Evolutionary conservation across 2,888 invertebrate genomes (phyloP).

Genomic region (Xanthia icteritia): DNA sequence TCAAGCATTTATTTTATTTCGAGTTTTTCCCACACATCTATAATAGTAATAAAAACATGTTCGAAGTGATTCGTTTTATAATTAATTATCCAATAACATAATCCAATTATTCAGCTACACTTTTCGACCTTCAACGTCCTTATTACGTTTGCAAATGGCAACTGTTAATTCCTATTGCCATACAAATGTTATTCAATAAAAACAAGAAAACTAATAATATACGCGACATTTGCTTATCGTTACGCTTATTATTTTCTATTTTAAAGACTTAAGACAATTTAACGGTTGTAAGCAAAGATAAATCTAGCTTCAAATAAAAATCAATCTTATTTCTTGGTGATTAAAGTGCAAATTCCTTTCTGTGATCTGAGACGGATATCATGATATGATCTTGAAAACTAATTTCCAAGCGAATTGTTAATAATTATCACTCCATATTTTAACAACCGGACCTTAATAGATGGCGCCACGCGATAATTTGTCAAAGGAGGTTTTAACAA

Average conservation of each 20-base stretch:
- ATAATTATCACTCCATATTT: constrained; percentile 50
- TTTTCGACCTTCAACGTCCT: constrained; percentile 22
- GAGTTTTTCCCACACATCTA: background rate
- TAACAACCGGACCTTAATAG: constrained; percentile 31
- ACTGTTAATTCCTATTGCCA: constrained; percentile 22
- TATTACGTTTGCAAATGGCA: constrained; percentile 48
- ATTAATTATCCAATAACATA: constrained; percentile 33
- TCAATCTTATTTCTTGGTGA: rapidly evolving
- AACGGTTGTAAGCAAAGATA: background rate
- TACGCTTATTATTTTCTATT: constrained; percentile 9
- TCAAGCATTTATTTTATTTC: background rate
- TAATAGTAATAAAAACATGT: constrained; percentile 4
- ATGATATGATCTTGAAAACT: constrained; percentile 42
- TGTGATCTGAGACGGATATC: background rate
- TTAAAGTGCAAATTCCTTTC: constrained; percentile 15
- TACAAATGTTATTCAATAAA: constrained; percentile 15
- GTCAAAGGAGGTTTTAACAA: constrained; percentile 32
- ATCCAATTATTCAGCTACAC: constrained; percentile 25
- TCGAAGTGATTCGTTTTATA: constrained; percentile 13
- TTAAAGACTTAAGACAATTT: constrained; percentile 1
- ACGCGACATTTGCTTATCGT: background rate
- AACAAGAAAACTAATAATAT: constrained; percentile 13
- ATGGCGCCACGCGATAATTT: constrained; percentile 61
- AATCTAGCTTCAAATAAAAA: background rate
- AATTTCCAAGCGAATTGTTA: constrained; percentile 31